Evolutionary conservation across 2,113 vertebrate genomes (phyloP), one percentile per base, ranked within the genome.

Genomic region (Mustela lutreola): DNA sequence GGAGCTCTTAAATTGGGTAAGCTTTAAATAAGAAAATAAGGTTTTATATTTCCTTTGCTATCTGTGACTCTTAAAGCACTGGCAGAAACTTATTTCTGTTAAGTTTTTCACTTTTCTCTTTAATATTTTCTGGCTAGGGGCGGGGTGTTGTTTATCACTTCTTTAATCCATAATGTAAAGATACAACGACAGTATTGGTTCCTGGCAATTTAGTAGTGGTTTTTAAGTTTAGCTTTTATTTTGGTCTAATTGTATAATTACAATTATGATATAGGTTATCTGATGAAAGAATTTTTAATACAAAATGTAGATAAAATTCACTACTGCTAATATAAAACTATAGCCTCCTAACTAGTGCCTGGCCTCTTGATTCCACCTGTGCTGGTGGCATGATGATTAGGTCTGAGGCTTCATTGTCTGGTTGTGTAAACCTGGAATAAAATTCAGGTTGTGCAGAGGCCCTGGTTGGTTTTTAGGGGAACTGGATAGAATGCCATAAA

Each of bases 1-100:
- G 99, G 99, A 99, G 99, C 99, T 75, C 99, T 99, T 98, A 99
- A 99, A 98, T 99, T 99, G 98, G 99, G 99, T 99, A 98, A 97
- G 98, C 96, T 98, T 95, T 97, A 82, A 36, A 94, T 92, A n/a
- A 87, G 88, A 91, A 97, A 60, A 86, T 91, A 45, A 31, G 3
- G 76, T 50, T 58, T 2, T 81, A 15, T 86, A 31, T 1, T 15
- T 79, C 0, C 28, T 14, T 86, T 7, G 48, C 26, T 94, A 1
- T 58, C 53, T 97, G 14, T 89, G 87, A 88, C 31, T 86, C 85
- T 80, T 89, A 75, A 95, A 96, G 7, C 76, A 96, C 22, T 75
- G n/a, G 10, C 26, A 92, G 62, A 83, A 90, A 93, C 39, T 80
- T 76, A 75, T 11, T 56, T 89, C 42, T 80, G 0, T 81, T 48